These are phyloP conservation scores for Reinhardtius hippoglossoides DNA, from an alignment of 2,113 vertebrate species.

Conservation along the genomic window DNA sequence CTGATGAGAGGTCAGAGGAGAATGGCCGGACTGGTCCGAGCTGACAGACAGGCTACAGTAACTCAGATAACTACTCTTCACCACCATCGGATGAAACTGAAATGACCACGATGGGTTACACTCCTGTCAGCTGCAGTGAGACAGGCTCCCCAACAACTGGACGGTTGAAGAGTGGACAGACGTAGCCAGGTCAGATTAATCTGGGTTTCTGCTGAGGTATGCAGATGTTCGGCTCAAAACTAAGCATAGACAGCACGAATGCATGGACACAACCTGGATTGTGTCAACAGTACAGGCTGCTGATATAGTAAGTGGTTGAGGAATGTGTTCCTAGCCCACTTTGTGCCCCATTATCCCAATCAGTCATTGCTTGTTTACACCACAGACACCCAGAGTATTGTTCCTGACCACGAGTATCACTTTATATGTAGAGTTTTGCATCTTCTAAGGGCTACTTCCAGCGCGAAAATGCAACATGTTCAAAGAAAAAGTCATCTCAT, in stretches of 20 bases:
- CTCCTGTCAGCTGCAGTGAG: not conserved
- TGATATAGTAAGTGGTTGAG: not conserved
- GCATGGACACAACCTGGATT: not conserved
- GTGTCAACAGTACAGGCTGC: not conserved
- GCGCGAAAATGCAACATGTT: no score
- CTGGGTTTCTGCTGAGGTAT: not conserved
- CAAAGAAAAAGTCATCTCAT: no score
- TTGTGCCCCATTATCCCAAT: not conserved
- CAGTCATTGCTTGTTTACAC: not conserved
- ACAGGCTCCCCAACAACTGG: not conserved
- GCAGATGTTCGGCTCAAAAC: not conserved
- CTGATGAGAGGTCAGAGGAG: slow-evolving; percentile 5
- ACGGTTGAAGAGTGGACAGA: not conserved
- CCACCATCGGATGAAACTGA: not conserved
- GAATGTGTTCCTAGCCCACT: not conserved
- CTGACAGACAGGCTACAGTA: not conserved
- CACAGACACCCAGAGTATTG: not conserved
- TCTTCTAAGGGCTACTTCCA: not conserved
- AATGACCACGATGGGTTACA: not conserved
- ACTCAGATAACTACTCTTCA: not conserved
- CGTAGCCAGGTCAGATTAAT: not conserved
- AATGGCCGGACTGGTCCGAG: not conserved
- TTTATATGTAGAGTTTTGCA: no score
- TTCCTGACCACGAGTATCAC: not conserved
- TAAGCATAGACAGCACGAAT: not conserved